Conservation (phyloP, 2,888 invertebrate species). For the Hydrotaea diabolus region DNA sequence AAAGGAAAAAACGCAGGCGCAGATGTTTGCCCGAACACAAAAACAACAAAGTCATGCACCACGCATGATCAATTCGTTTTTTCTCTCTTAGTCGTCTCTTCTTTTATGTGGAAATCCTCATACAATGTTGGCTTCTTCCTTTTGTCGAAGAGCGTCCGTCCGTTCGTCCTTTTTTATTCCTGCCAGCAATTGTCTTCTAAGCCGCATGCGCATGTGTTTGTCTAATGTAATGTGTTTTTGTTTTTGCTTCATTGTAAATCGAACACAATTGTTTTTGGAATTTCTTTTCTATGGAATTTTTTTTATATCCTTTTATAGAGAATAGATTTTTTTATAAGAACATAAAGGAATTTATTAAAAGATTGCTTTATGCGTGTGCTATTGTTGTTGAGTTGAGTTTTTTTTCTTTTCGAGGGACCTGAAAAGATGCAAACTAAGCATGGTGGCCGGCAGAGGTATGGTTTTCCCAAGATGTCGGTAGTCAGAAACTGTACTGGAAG, state of each 20-base stretch:
- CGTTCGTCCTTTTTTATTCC: slow-evolving; percentile 20
- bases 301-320: slow-evolving; percentile 56
- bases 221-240: slow-evolving; percentile 27
- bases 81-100: slow-evolving; percentile 37
- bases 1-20: slow-evolving; percentile 62
- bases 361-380: slow-evolving; percentile 28
- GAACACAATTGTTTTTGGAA: slow-evolving; percentile 48
- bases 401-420: neutral
- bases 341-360: slow-evolving; percentile 56
- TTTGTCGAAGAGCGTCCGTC: slow-evolving; percentile 10
- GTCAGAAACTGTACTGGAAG: neutral
- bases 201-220: slow-evolving; percentile 25
- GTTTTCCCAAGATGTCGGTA: too few relatives aligned
- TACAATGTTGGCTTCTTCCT: slow-evolving; percentile 35
- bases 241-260: slow-evolving; percentile 9
- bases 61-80: slow-evolving; percentile 68
- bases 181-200: neutral
- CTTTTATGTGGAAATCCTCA: slow-evolving; percentile 42
- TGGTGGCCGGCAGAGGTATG: neutral
- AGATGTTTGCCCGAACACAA: slow-evolving; percentile 62
- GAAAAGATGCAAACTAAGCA: too few relatives aligned
- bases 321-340: slow-evolving; percentile 40
- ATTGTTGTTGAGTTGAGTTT: slow-evolving; percentile 51
- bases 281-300: slow-evolving; percentile 44
- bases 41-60: slow-evolving; percentile 57